Evolutionary conservation across 2,113 vertebrate genomes (phyloP), one percentile per base, ranked within the genome.

Genomic region (Mola mola): DNA sequence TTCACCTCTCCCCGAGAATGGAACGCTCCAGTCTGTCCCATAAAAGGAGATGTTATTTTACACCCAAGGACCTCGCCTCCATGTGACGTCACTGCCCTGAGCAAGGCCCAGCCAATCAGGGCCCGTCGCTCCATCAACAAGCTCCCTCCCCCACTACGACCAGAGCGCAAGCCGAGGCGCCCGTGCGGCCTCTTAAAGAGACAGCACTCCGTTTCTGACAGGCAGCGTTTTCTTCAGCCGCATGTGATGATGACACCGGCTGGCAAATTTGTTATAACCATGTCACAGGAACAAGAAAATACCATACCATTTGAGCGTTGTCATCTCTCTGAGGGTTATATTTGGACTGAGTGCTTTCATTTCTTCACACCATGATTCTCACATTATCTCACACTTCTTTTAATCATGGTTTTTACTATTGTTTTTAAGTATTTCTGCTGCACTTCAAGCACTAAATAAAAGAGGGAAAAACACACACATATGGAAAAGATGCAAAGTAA

Each of bases 21-120:
- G 90, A 72, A 66, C 55, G 8, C 42, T 86, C 92, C 73, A 26
- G 44, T 79, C 74, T 25, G 36, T 66, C 73, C 88, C 83, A 88
- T 92, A 92, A 77, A 92, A 91, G 92, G 92, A 88, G 58, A 92
- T 93, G 91, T 92, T 92, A 93, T 93, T 92, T 91, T 91, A 92
- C 85, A 88, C 88, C 74, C 80, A 59, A 76, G 74, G 82, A 80
- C 87, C 82, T 79, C 82, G 88, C 88, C 88, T 81, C 79, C 76
- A 1, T 42, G 77, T 92, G 89, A 92, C 76, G 83, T 88, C 74
- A 87, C 67, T 25, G 67, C 60, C 63, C 79, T 72, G 55, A 55
- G 71, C 11, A 36, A 19, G 53, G 46, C 34, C 43, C 20, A 33
- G 67, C 92, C 91, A 92, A 92, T 84, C 68, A 49, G 62, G 41